These are phyloP conservation scores for Panagrolaimus sp. DNA, from an alignment of 1,140 invertebrate species.

Conservation along the genomic window DNA sequence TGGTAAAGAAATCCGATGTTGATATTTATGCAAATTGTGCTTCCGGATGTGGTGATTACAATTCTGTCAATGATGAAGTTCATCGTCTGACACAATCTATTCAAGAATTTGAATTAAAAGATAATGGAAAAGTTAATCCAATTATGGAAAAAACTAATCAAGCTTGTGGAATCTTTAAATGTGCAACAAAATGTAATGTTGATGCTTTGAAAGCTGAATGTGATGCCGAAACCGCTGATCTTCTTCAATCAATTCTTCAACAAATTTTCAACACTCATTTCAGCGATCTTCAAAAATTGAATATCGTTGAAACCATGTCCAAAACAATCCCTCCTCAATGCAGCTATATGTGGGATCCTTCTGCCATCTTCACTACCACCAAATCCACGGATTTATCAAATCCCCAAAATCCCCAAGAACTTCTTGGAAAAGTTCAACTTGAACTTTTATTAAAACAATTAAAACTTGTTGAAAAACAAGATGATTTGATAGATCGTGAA, in stretches of 20 bases:
- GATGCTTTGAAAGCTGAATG: not conserved
- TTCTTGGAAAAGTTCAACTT: no score
- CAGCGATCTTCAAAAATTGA: not conserved
- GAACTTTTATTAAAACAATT: no score
- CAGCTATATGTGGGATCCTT: not conserved
- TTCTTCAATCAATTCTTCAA: not conserved
- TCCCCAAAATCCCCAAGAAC: no score
- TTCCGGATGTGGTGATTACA: not conserved
- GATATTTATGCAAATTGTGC: not conserved
- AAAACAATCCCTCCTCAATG: slow-evolving; percentile 1
- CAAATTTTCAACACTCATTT: not conserved
- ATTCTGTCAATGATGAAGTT: slow-evolving; percentile 14
- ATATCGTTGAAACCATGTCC: not conserved
- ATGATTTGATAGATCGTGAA: no score
- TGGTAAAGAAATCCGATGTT: not conserved
- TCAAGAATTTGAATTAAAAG: no score
- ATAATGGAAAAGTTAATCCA: no score
- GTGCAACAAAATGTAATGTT: not conserved
- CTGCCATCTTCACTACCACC: no score
- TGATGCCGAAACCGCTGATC: not conserved
- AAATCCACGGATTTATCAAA: no score
- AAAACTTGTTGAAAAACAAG: no score
- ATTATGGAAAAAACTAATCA: not conserved
- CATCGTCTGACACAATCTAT: not conserved
- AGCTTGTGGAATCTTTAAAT: slow-evolving; percentile 12